Conservation (phyloP, 2,888 invertebrate species). For the Caenorhabditis zanzibari region DNA sequence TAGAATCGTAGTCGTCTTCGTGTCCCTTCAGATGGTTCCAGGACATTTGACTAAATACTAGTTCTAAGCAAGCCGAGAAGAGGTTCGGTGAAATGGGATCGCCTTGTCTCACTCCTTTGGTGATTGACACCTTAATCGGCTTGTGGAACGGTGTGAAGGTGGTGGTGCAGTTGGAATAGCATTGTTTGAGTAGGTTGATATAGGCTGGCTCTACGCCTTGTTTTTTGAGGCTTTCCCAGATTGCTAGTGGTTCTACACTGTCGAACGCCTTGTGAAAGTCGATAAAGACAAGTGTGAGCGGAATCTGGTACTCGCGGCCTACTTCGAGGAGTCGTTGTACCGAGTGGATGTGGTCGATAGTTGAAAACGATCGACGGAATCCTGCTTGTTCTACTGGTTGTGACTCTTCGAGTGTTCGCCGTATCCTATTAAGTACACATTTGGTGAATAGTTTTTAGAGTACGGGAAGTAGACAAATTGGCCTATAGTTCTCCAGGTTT, state of each 20-base stretch:
- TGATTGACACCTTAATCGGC: neutral
- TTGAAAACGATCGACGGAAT: conserved; percentile 5
- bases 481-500: conserved; percentile 14
- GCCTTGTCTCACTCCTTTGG: neutral
- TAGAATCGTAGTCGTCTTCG: neutral
- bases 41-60: neutral
- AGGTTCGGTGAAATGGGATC: neutral
- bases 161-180: neutral
- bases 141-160: neutral
- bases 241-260: neutral
- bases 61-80: neutral
- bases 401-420: neutral
- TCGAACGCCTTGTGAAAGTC: conserved; percentile 7
- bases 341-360: neutral
- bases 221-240: neutral
- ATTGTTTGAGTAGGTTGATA: neutral
- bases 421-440: conserved; percentile 8
- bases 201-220: neutral
- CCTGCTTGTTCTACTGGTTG: conserved; percentile 27
- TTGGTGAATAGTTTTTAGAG: neutral
- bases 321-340: neutral
- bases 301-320: neutral
- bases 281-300: neutral
- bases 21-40: too few species aligned
- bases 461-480: conserved; percentile 5